A percentile compares a stretch with the other conserved stretches of the same genome.
Conservation (phyloP, 2,797 vertebrate genomes). For the Rhabdophis nuchalis region DNA sequence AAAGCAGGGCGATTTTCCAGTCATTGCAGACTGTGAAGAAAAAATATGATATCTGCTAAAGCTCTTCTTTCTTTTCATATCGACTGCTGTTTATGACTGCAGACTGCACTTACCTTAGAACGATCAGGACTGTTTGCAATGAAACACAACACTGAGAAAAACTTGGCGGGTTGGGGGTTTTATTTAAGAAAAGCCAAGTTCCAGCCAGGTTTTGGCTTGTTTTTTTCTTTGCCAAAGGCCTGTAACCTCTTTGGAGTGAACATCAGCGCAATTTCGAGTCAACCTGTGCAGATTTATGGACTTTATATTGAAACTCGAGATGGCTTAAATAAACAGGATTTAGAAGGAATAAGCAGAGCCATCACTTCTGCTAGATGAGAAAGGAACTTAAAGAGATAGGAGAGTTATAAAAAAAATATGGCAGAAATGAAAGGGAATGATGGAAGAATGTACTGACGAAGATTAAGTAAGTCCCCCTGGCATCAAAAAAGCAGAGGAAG, state of each 20-base stretch:
- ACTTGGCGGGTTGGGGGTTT: slow-evolving; percentile 50
- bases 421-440: not conserved
- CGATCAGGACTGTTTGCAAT: slow-evolving; percentile 42
- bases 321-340: slow-evolving; percentile 11
- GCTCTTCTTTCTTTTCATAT: slow-evolving; percentile 45
- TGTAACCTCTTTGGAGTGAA: slow-evolving; percentile 43
- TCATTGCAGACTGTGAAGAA: slow-evolving; percentile 44
- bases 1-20: slow-evolving; percentile 54
- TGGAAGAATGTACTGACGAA: not conserved
- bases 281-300: slow-evolving; percentile 32
- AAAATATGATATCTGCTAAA: slow-evolving; percentile 51
- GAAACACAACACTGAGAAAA: slow-evolving; percentile 63
- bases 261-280: slow-evolving; percentile 7
- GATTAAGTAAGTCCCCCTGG: not conserved
- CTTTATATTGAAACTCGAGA: slow-evolving; percentile 12
- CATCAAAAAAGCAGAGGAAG: not conserved
- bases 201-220: slow-evolving; percentile 27
- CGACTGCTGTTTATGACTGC: slow-evolving; percentile 51
- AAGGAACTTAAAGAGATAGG: not conserved
- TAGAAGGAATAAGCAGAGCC: slow-evolving; percentile 15
- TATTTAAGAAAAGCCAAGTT: slow-evolving; percentile 46
- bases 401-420: not conserved
- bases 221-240: slow-evolving; percentile 3
- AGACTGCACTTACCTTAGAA: slow-evolving; percentile 20
- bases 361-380: not conserved